These are phyloP conservation scores for Heptranchias perlo DNA, from an alignment of 2,113 vertebrate species.

Conservation along the genomic window DNA sequence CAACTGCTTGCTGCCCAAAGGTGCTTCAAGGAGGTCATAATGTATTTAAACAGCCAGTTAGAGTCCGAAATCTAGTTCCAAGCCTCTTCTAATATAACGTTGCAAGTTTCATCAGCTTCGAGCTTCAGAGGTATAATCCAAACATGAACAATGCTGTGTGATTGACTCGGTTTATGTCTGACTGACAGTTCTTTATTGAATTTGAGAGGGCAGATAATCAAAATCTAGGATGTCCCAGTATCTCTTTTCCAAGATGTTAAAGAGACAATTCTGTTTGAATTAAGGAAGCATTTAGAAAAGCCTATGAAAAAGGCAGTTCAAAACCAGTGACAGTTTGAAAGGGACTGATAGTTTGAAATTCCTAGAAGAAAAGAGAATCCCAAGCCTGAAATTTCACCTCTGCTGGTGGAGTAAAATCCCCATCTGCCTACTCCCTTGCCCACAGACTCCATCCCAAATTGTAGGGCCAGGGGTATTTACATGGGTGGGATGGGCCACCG, in stretches of 20 bases:
- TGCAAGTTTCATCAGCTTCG: not conserved
- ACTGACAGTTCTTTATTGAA: not conserved
- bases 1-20: not conserved
- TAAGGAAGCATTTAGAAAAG: not conserved
- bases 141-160: not conserved
- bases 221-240: not conserved
- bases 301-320: not conserved
- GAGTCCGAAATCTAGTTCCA: not conserved
- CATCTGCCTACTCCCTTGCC: not conserved
- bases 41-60: not conserved
- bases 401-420: not conserved
- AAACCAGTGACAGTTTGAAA: not conserved
- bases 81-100: not conserved
- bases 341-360: not conserved
- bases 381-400: not conserved
- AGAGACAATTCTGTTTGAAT: not conserved
- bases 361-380: not conserved
- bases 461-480: not conserved
- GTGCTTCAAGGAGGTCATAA: not conserved
- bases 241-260: not conserved
- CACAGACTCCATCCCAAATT: not conserved
- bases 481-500: not conserved
- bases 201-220: not conserved
- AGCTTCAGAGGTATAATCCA: not conserved
- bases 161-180: not conserved